Conservation (phyloP, 2,888 invertebrate genomes). For the Pharmacophagus antenor region DNA sequence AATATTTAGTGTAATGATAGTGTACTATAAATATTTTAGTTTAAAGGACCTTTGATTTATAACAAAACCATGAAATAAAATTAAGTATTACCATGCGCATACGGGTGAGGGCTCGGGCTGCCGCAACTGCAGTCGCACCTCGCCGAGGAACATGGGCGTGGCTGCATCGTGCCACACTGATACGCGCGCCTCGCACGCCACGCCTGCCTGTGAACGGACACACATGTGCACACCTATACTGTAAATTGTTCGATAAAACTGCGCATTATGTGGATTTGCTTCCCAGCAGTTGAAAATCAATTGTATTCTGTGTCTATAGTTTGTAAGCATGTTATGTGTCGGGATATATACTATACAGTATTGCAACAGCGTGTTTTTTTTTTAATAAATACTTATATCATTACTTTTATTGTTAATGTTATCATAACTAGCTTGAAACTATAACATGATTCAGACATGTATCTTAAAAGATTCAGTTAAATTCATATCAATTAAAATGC, state of each 20-base stretch:
- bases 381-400: too few relatives aligned
- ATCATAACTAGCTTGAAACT: too few relatives aligned
- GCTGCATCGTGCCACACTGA: slow-evolving; percentile 93
- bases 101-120: slow-evolving; percentile 79
- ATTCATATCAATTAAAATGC: too few relatives aligned
- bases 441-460: too few relatives aligned
- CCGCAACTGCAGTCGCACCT: slow-evolving; percentile 89
- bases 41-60: not conserved
- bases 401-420: too few relatives aligned
- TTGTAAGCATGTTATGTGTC: not conserved
- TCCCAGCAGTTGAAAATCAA: not conserved
- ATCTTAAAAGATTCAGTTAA: too few relatives aligned
- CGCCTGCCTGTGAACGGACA: slow-evolving; percentile 73
- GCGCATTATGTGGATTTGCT: not conserved
- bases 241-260: not conserved
- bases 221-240: not conserved
- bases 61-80: not conserved
- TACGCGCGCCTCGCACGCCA: slow-evolving; percentile 90
- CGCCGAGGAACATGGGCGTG: slow-evolving; percentile 92
- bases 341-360: too few relatives aligned
- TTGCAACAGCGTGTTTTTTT: too few relatives aligned
- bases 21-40: not conserved
- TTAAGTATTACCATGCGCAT: slow-evolving; percentile 85
- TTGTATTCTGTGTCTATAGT: not conserved
- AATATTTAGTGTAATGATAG: not conserved